Conservation (phyloP, 2,113 vertebrate genomes). For the Cryptomyrus ogoouensis region DNA sequence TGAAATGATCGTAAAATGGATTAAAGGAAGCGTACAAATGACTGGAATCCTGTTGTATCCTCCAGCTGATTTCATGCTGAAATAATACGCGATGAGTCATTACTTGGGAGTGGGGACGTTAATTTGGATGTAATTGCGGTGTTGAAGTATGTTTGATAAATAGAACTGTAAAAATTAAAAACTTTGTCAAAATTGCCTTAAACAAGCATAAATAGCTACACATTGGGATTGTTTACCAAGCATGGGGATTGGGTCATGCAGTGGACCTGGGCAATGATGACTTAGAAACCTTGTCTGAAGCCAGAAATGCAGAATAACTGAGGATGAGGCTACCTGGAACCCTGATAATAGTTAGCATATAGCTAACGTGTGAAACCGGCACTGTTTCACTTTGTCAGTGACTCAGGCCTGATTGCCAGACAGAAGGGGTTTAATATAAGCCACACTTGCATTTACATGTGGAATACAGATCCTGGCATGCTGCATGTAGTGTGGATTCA, state of each 20-base stretch:
- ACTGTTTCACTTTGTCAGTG: neutral
- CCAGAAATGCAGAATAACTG: neutral
- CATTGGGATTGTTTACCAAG: neutral
- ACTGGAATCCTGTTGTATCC: neutral
- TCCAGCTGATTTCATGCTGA: neutral
- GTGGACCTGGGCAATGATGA: neutral
- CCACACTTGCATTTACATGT: neutral
- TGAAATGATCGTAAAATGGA: neutral
- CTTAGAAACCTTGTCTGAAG: neutral
- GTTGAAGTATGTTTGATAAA: neutral
- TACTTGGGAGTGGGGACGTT: neutral
- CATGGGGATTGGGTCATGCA: neutral
- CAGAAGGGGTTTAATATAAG: neutral
- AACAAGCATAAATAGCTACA: neutral
- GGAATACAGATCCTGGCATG: neutral
- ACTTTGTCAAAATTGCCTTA: neutral
- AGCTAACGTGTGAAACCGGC: neutral
- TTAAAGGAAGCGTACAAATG: neutral
- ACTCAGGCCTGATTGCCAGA: neutral
- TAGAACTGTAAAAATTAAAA: neutral
- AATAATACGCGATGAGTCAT: neutral
- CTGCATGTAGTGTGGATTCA: neutral
- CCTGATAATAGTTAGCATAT: neutral
- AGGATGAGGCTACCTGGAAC: neutral
- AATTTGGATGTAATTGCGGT: neutral